Base-by-base conservation (phyloP, 2,888 invertebrate genomes). In the Nemotelus pantherinus region DNA sequence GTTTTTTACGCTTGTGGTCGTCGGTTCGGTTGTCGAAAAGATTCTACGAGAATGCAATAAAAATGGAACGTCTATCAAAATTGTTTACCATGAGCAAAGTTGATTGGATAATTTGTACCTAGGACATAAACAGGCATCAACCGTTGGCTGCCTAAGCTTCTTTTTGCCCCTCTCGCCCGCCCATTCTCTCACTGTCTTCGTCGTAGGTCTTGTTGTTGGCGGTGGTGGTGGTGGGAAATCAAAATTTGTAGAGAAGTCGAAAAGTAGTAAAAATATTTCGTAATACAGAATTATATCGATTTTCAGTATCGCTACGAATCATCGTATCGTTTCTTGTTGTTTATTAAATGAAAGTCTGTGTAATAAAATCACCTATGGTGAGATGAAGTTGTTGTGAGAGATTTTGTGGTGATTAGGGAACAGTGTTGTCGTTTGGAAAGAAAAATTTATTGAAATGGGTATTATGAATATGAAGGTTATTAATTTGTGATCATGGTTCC, bases 61-160 rank as follows among this genome's bases (percentile, higher is more conserved):
- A 25, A 74, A 74, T 50, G 70, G 25, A 55, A 44, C 74, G 74
- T 74, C 74, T 60, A 74, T 74, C 63, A 60, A 74, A 74, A 74
- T 63, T 74, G 74, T 74, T 74, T 74, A 74, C 74, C 70, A 25
- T 25, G 25, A 70, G 53, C 70, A 45, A 70, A 70, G 70, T 70
- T 70, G 70, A 70, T 70, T 70, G 70, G 70, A 70, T 70, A 70
- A 70, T 70, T 70, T 70, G 70, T 70, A 70, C 55, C 70, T 70
- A 70, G 50, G 44, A 39, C 25, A 55, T 39, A 55, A 70, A n/a
- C 43, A 70, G 48, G 48, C 50, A 41, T 48, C 45, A 63, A 60
- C 25, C 57, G 39, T 43, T 43, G 63, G 43, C 2, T 39, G 41
- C 7, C 41, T 5, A 4, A 63, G 25, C 63, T 25, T 63, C 63